Conservation (phyloP, 2,797 vertebrate genomes). For the Hirundo rustica region DNA sequence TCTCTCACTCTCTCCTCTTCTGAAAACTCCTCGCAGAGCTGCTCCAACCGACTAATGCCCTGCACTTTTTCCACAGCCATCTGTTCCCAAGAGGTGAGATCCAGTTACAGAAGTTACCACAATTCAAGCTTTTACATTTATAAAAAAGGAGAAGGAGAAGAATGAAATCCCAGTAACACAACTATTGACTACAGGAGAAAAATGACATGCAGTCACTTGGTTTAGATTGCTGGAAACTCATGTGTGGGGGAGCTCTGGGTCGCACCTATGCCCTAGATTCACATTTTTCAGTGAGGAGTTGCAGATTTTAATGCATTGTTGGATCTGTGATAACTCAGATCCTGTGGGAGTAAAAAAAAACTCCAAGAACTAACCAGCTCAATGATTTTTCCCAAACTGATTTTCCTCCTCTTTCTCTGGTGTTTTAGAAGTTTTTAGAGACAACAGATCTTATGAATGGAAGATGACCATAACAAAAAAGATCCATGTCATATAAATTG, state of each 20-base stretch:
- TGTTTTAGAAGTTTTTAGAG: neutral
- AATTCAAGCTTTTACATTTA: neutral
- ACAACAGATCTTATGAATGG: neutral
- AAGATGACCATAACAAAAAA: neutral
- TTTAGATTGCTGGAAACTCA: neutral
- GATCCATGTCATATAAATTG: neutral
- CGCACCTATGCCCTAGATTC: neutral
- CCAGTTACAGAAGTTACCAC: neutral
- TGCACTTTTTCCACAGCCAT: conserved; percentile 97
- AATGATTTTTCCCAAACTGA: neutral
- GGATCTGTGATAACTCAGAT: neutral
- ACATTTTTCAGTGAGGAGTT: neutral
- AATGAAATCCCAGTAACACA: neutral
- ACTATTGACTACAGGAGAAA: neutral
- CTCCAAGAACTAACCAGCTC: neutral
- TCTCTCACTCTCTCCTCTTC: conserved; percentile 94
- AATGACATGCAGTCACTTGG: neutral
- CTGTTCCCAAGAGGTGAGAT: conserved; percentile 71
- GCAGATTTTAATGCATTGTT: neutral
- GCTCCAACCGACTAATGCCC: conserved; percentile 94
- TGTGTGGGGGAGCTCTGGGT: accelerated
- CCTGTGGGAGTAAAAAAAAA: neutral
- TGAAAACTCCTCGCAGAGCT: conserved; percentile 95
- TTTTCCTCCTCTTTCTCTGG: neutral
- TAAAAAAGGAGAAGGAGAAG: neutral